Base-by-base conservation (phyloP, 2,113 vertebrate species). In the Leucosticte australis region DNA sequence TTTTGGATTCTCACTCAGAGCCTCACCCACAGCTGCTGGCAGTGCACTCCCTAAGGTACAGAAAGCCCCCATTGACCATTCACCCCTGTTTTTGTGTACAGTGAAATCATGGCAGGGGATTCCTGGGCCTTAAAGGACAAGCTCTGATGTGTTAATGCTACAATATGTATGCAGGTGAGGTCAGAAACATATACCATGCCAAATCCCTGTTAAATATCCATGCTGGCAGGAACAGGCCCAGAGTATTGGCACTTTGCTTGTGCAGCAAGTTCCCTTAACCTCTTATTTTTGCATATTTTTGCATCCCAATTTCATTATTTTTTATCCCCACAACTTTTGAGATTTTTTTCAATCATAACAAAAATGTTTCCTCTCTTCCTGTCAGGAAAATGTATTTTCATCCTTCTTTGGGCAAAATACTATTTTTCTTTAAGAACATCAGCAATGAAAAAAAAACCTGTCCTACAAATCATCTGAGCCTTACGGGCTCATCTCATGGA, bases 381-480 rank as follows among this genome's bases (percentile, higher is more conserved):
- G 64, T 23, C 56, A 86, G 8, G 13, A 91, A 93, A 95, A 94
- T n/a, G 13, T 63, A 41, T 96, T 90, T 96, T 74, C 42, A 77
- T 86, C 59, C 35, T 90, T 88, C 47, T 90, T 83, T 52, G 50
- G 57, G 26, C 17, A 83, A 83, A 87, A 91, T 53, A 46, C 23
- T 94, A 57, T 67, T 95, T 91, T 95, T 56, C 57, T 80, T 87
- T 93, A 71, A 77, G 57, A 90, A 75, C 7, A 44, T 60, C 76
- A 47, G 18, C 44, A 80, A 41, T 23, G 30, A 27, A 64, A 59
- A 57, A 42, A n/a, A 44, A 37, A 22, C 1, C 15, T 26, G 35
- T 64, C 46, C 63, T 57, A 60, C 83, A 92, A 96, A 94, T 96
- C 77, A 46, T 74, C 80, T 26, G n/a, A 71, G 55, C 70, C 20